Percentiles rank a stretch among this genome's conserved stretches.
phyloP scores from a whole-genome alignment of 2,888 invertebrate species.

The Rhamphomyia laevipes region DNA sequence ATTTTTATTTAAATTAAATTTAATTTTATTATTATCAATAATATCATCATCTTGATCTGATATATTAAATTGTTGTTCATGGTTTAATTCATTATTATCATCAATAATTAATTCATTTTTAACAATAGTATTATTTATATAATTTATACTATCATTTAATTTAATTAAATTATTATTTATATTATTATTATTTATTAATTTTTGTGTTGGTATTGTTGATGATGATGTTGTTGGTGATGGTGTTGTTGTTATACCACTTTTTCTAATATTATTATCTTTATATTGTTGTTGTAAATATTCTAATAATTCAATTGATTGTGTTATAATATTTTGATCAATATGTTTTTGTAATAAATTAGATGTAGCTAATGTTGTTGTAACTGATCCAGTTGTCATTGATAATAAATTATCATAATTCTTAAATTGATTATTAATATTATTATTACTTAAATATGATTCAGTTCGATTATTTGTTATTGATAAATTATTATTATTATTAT shows the following conservation, averaged over 20 bases:
- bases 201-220: neutral
- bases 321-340: constrained; percentile 51
- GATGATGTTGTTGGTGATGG: constrained; percentile 4
- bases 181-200: neutral
- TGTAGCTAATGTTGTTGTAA: constrained; percentile 37
- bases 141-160: constrained; percentile 7
- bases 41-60: neutral
- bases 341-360: constrained; percentile 44
- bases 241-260: constrained; percentile 1
- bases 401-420: constrained; percentile 23
- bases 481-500: neutral
- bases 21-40: neutral
- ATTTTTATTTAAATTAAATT: neutral
- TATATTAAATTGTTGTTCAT: neutral
- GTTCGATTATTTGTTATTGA: too few relatives aligned
- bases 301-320: constrained; percentile 59
- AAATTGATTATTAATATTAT: constrained; percentile 19
- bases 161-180: neutral
- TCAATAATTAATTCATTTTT: constrained; percentile 31
- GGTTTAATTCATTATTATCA: constrained; percentile 17
- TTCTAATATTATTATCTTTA: constrained; percentile 18
- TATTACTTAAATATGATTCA: constrained; percentile 1
- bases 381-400: constrained; percentile 11
- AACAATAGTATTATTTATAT: constrained; percentile 15
- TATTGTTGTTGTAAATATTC: constrained; percentile 31